A percentile compares a stretch with the other conserved stretches of the same genome.
phyloP scores from a whole-genome alignment of 2,797 vertebrate species.

The Chelon labrosus region DNA sequence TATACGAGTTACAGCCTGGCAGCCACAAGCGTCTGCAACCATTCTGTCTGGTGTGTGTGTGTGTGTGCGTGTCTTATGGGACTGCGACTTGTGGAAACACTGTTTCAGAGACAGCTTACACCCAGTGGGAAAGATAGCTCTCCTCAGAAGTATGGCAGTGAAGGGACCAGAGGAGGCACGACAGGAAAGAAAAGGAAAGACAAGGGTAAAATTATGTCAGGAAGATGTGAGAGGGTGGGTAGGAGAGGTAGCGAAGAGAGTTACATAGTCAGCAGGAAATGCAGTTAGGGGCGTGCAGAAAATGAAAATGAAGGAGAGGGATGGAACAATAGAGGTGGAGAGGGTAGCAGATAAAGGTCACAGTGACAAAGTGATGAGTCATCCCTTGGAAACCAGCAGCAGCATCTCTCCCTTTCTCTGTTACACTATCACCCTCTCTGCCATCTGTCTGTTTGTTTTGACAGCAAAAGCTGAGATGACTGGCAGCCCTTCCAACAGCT shows the following conservation, averaged over 20 bases:
- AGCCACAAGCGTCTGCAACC: constrained; percentile 18
- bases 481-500: constrained; percentile 18
- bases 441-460: constrained; percentile 53
- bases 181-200: background rate
- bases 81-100: constrained; percentile 14
- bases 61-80: constrained; percentile 7
- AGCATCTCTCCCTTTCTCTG: constrained; percentile 21
- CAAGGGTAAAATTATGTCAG: constrained; percentile 3
- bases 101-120: constrained; percentile 5
- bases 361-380: constrained; percentile 72
- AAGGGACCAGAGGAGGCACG: background rate
- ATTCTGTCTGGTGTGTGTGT: constrained; percentile 1
- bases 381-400: constrained; percentile 53
- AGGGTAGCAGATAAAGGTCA: constrained; percentile 72
- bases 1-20: constrained; percentile 20
- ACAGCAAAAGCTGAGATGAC: constrained; percentile 43
- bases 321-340: constrained; percentile 39
- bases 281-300: constrained; percentile 40
- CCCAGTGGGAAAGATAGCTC: background rate
- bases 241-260: background rate
- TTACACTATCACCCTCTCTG: constrained; percentile 28
- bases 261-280: constrained; percentile 22
- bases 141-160: background rate
- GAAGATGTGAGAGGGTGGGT: background rate
- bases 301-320: constrained; percentile 47